phyloP scores from a whole-genome alignment of 2,797 vertebrate species.

The Lepilemur septentrionalis region DNA sequence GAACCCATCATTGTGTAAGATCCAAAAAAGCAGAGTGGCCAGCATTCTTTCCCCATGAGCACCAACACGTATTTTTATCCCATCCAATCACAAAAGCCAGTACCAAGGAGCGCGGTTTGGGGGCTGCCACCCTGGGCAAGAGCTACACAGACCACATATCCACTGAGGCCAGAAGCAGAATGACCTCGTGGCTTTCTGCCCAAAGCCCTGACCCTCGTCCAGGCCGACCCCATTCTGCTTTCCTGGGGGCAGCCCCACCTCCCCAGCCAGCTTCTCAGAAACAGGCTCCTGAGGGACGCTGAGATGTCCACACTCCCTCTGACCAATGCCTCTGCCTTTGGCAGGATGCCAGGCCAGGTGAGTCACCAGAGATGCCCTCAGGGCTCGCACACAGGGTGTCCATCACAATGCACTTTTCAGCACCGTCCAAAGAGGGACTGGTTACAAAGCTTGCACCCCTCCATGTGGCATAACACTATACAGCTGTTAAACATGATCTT shows the following conservation, averaged over 20 bases:
- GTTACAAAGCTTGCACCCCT: not conserved
- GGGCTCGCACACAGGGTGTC: not conserved
- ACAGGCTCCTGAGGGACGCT: not conserved
- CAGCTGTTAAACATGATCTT: not conserved
- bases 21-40: constrained; percentile 57
- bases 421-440: fast-evolving
- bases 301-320: not conserved
- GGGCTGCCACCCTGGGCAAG: not conserved
- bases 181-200: not conserved
- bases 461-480: fast-evolving
- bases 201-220: fast-evolving
- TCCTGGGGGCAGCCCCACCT: not conserved
- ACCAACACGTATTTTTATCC: constrained; percentile 77
- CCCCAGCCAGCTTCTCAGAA: not conserved
- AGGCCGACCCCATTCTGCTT: fast-evolving
- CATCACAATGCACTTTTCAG: fast-evolving
- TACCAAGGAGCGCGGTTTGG: not conserved
- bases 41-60: constrained; percentile 78
- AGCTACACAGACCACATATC: not conserved
- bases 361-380: not conserved
- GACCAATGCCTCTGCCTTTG: not conserved
- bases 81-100: constrained; percentile 47
- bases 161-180: not conserved
- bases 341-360: not conserved
- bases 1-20: not conserved